phyloP scores from a whole-genome alignment of 2,797 vertebrate genomes.

The Natrix natrix region DNA sequence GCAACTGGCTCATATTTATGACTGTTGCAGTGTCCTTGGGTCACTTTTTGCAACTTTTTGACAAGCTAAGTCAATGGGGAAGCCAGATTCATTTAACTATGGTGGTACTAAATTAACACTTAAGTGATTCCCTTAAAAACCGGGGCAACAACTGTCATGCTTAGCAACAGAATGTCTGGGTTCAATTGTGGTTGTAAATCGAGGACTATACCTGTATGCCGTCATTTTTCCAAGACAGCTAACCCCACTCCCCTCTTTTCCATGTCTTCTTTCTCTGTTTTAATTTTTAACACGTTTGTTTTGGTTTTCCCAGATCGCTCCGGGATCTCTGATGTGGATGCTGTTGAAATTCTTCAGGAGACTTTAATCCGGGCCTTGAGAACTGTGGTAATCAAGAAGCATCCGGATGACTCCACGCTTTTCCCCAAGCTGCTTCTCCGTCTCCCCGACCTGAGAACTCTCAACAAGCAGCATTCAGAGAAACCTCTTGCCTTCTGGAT shows the following conservation, averaged over 20 bases:
- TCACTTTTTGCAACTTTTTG: background rate
- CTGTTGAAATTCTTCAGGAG: conserved; percentile 85
- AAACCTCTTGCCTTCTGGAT: conserved; percentile 87
- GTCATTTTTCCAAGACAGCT: background rate
- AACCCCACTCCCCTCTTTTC: background rate
- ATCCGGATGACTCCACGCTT: conserved; percentile 76
- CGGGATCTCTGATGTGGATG: conserved; percentile 79
- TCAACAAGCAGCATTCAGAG: conserved; percentile 88
- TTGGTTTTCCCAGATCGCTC: conserved; percentile 74
- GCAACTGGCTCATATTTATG: background rate
- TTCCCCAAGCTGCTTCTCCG: conserved; percentile 87
- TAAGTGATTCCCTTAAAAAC: background rate
- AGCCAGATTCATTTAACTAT: too few species aligned
- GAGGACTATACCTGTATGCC: background rate
- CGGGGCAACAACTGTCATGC: background rate
- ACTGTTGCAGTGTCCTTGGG: background rate
- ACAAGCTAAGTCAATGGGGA: background rate
- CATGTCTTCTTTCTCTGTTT: background rate
- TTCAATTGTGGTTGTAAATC: background rate
- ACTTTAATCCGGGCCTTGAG: conserved; percentile 82
- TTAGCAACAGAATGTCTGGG: background rate
- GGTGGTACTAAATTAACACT: too few species aligned
- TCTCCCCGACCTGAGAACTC: conserved; percentile 84
- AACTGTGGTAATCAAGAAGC: conserved; percentile 75
- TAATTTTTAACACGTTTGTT: background rate